Evolutionary conservation across 1,140 invertebrate species (phyloP).

Genomic region (Aphidius ervi): DNA sequence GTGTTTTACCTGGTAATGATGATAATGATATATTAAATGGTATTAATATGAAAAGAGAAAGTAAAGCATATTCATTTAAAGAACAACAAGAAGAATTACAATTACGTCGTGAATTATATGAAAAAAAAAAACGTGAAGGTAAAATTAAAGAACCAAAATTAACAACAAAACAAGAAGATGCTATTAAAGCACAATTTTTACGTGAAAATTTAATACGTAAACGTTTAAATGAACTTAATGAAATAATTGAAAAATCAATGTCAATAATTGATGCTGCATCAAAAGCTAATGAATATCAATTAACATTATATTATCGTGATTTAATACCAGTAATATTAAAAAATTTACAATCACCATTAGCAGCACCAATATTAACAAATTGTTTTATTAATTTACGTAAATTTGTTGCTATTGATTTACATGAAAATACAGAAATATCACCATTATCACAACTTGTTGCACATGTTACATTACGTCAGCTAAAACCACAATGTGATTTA

Average conservation of each 20-base stretch:
- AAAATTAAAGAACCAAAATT: slow-evolving; percentile 73
- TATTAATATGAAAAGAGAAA: slow-evolving; percentile 92
- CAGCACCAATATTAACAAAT: slow-evolving; percentile 61
- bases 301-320: slow-evolving; percentile 63
- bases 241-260: slow-evolving; percentile 59
- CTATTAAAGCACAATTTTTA: slow-evolving; percentile 77
- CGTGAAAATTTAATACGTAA: slow-evolving; percentile 79
- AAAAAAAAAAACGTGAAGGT: slow-evolving; percentile 78
- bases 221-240: slow-evolving; percentile 61
- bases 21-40: slow-evolving; percentile 60
- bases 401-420: slow-evolving; percentile 49
- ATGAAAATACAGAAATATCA: slow-evolving; percentile 33
- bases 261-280: slow-evolving; percentile 62
- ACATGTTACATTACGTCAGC: slow-evolving; percentile 65
- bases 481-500: slow-evolving; percentile 76
- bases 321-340: slow-evolving; percentile 61
- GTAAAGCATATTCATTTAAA: slow-evolving; percentile 94
- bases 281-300: slow-evolving; percentile 58
- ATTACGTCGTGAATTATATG: slow-evolving; percentile 85
- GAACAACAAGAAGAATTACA: slow-evolving; percentile 95
- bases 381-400: slow-evolving; percentile 59
- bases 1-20: slow-evolving; percentile 72
- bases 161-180: slow-evolving; percentile 90
- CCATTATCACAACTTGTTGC: slow-evolving; percentile 60
- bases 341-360: slow-evolving; percentile 66